Evolutionary conservation across 2,888 invertebrate genomes (phyloP).

Genomic region (Heliconius charithonia): DNA sequence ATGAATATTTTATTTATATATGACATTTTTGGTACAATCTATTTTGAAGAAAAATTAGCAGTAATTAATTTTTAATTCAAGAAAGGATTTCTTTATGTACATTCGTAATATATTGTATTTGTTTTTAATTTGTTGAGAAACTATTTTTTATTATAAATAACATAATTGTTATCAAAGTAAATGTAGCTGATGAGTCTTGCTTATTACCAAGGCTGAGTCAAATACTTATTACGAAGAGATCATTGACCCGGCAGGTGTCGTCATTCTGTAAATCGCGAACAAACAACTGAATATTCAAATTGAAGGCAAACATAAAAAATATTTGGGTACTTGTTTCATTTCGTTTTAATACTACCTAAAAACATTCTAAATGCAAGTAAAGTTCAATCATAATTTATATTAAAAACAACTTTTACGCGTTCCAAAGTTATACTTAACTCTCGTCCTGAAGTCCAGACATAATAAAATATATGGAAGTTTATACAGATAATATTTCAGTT

Average conservation of each 20-base stretch:
- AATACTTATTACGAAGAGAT: conserved; percentile 48
- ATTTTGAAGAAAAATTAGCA: not conserved
- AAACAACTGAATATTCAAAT: conserved; percentile 34
- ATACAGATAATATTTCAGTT: conserved; percentile 58
- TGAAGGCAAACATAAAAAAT: conserved; percentile 18
- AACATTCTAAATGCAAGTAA: not conserved
- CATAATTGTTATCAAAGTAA: conserved; percentile 20
- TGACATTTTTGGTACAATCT: not conserved
- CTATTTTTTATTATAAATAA: not conserved
- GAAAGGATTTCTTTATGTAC: not conserved
- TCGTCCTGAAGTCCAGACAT: conserved; percentile 33
- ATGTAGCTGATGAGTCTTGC: conserved; percentile 33
- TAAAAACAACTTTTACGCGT: not conserved
- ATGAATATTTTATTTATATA: not conserved
- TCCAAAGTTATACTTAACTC: conserved; percentile 26
- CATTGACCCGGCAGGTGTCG: conserved; percentile 51
- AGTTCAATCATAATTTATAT: not conserved
- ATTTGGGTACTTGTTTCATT: not conserved
- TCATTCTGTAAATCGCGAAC: conserved; percentile 46
- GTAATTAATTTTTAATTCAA: not conserved
- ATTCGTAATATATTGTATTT: not conserved
- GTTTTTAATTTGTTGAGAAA: not conserved
- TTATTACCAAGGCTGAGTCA: conserved; percentile 50
- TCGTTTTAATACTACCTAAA: not conserved
- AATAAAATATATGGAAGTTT: conserved; percentile 51